These are phyloP conservation scores for Mus minutoides DNA, from an alignment of 2,797 vertebrate genomes.

Conservation along the genomic window DNA sequence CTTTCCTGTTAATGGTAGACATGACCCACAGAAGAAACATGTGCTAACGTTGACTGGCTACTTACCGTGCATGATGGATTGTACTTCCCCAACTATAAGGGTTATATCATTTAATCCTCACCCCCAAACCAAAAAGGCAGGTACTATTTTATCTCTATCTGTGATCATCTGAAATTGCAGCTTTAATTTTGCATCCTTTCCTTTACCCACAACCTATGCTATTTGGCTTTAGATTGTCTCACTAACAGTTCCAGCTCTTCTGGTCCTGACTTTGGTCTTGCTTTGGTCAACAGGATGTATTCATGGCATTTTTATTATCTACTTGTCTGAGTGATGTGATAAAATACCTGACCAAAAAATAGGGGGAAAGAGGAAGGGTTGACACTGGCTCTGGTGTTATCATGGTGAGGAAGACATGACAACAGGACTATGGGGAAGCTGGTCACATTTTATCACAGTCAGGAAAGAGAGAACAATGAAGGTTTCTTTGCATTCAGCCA, in stretches of 20 bases:
- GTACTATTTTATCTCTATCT: not conserved
- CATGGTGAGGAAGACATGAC: not conserved
- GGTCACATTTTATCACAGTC: not conserved
- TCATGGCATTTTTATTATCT: not conserved
- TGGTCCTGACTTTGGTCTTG: not conserved
- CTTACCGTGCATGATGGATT: not conserved
- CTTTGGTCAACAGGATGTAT: slow-evolving; percentile 32
- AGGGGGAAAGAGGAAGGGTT: not conserved
- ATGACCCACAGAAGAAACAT: not conserved
- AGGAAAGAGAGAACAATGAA: not conserved
- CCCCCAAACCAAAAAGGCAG: not conserved
- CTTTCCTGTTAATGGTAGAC: not conserved
- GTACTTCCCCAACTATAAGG: not conserved
- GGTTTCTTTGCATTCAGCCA: not conserved
- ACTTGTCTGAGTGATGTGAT: not conserved
- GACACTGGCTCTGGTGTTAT: not conserved
- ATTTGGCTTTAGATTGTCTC: not conserved
- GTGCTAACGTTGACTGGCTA: not conserved
- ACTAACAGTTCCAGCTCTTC: not conserved
- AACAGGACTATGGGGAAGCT: not conserved
- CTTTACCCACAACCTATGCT: not conserved
- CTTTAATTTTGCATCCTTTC: not conserved
- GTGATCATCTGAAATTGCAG: not conserved
- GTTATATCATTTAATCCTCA: not conserved
- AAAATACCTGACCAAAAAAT: not conserved